A percentile compares a stretch with the other conserved stretches of the same genome.
Conservation (phyloP, 2,113 vertebrate genomes). For the Myiagra hebetior region DNA sequence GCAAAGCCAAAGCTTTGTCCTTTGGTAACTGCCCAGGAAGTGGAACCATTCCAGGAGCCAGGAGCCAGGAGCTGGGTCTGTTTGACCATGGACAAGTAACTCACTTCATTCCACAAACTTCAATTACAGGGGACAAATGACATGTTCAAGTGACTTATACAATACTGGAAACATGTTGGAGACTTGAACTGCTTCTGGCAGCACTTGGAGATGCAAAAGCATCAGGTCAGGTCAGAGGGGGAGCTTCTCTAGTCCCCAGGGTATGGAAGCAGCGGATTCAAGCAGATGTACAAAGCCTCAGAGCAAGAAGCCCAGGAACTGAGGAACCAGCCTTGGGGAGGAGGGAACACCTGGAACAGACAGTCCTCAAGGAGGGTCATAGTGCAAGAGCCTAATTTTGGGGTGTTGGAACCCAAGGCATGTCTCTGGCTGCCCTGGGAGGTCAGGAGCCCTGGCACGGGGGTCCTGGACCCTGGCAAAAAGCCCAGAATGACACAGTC, state of each 20-base stretch:
- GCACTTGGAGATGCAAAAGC: not conserved
- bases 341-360: not conserved
- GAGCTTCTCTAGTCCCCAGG: not conserved
- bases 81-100: not conserved
- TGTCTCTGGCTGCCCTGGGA: too few species aligned
- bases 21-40: not conserved
- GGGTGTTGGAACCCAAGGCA: too few species aligned
- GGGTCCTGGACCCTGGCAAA: too few species aligned
- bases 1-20: not conserved
- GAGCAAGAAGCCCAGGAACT: not conserved
- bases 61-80: not conserved
- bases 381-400: not conserved
- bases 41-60: not conserved
- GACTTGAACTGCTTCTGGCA: not conserved
- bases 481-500: too few species aligned
- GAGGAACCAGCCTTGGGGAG: not conserved
- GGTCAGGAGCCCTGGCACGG: too few species aligned
- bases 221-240: accelerated
- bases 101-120: not conserved
- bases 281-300: not conserved
- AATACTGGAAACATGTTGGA: not conserved
- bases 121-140: not conserved
- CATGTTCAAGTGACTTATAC: not conserved
- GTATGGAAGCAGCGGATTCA: not conserved
- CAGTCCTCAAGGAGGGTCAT: not conserved